These are phyloP conservation scores for Halocaridina rubra DNA, from an alignment of 2,888 invertebrate species.

Conservation along the genomic window DNA sequence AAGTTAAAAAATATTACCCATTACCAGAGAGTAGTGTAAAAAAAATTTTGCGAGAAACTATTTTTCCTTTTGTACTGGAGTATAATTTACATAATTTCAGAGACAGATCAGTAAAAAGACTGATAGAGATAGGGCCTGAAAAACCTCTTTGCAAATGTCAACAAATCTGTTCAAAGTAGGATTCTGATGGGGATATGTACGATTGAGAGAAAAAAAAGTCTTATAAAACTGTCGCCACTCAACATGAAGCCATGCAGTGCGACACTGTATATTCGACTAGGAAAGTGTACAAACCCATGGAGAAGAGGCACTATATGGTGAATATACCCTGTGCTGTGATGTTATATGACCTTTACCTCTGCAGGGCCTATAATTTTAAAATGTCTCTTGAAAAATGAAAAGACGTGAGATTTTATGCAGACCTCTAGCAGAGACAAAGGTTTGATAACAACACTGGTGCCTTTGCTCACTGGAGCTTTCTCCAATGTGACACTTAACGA, in stretches of 20 bases:
- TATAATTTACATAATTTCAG: too few relatives aligned
- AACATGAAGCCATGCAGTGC: neutral
- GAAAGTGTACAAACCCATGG: neutral
- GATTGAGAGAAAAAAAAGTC: too few relatives aligned
- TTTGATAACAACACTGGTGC: conserved; percentile 19
- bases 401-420: neutral
- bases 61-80: too few relatives aligned
- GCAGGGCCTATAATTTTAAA: too few relatives aligned
- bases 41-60: too few relatives aligned
- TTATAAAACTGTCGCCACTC: neutral
- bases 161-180: too few relatives aligned
- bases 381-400: neutral
- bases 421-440: neutral
- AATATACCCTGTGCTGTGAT: conserved; percentile 44
- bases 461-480: neutral
- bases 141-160: too few relatives aligned
- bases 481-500: neutral
- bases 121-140: too few relatives aligned
- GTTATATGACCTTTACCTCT: conserved; percentile 26
- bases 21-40: too few relatives aligned
- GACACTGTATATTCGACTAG: neutral
- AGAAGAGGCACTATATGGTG: conserved; percentile 41
- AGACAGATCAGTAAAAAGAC: too few relatives aligned
- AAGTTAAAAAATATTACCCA: too few relatives aligned
- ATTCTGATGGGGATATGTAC: too few relatives aligned